phyloP scores from a whole-genome alignment of 1,140 invertebrate genomes.

The Globodera rostochiensis region DNA sequence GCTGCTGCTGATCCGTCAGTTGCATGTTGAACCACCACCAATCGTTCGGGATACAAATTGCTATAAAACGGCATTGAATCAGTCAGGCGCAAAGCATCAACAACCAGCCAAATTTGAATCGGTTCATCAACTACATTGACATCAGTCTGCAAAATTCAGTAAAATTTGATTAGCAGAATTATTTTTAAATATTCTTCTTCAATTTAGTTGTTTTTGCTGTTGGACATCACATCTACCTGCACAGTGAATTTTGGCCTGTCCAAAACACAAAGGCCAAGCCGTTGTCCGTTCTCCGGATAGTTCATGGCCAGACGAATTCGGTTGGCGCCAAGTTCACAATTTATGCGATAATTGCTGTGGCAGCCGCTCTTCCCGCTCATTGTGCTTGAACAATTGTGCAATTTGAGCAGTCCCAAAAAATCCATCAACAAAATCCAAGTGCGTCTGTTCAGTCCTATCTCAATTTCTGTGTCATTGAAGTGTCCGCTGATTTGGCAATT shows the following conservation, averaged over 20 bases:
- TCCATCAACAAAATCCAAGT: slow-evolving; percentile 41
- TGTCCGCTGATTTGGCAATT: slow-evolving; percentile 47
- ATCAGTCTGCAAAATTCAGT: slow-evolving; percentile 27
- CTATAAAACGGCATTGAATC: slow-evolving; percentile 51
- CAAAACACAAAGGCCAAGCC: slow-evolving; percentile 13
- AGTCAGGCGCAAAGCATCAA: slow-evolving; percentile 28
- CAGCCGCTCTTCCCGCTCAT: background rate
- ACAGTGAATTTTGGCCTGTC: slow-evolving; percentile 10
- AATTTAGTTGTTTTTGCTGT: background rate
- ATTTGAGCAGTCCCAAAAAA: slow-evolving; percentile 34
- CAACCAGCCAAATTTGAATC: slow-evolving; percentile 34
- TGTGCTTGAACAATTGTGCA: background rate
- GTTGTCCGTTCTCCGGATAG: slow-evolving; percentile 28
- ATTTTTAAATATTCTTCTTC: background rate
- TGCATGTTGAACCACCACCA: slow-evolving; percentile 24
- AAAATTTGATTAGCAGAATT: slow-evolving; percentile 9
- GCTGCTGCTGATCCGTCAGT: slow-evolving; percentile 1
- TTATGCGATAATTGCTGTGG: slow-evolving; percentile 1
- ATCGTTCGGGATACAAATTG: slow-evolving; percentile 42
- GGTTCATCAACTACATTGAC: slow-evolving; percentile 37
- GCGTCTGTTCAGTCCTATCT: slow-evolving; percentile 38
- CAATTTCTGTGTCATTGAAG: slow-evolving; percentile 65
- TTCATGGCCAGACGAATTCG: slow-evolving; percentile 23
- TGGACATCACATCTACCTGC: background rate
- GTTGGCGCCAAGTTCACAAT: background rate